A percentile compares a stretch with the other conserved stretches of the same genome.
phyloP scores from a whole-genome alignment of 92 coral and sea anemone species.

The Epizoanthus scotinus region DNA sequence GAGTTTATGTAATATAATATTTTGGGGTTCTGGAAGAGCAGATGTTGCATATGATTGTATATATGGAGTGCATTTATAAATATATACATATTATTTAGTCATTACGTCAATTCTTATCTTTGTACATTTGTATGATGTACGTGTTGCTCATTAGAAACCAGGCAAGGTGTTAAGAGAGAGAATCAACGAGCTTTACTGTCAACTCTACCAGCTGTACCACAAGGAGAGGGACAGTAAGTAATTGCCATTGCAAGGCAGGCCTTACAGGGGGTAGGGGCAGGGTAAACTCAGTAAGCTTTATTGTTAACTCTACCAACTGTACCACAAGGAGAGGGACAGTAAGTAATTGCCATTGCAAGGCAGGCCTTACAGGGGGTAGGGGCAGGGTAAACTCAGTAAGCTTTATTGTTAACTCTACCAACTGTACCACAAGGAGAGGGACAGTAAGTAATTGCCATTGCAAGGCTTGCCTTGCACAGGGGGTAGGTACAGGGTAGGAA shows the following conservation, averaged over 20 bases:
- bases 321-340: constrained; percentile 81
- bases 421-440: constrained; percentile 78
- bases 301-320: constrained; percentile 77
- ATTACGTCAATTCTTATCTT: no score
- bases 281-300: constrained; percentile 60
- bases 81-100: no score
- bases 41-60: no score
- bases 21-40: no score
- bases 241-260: background rate
- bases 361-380: no score
- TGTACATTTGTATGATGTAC: background rate
- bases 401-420: constrained; percentile 76
- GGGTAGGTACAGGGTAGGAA: no score
- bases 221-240: constrained; percentile 79
- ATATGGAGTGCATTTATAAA: no score
- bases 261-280: no score
- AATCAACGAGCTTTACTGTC: constrained; percentile 65
- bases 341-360: constrained; percentile 6
- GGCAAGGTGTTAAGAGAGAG: constrained; percentile 84
- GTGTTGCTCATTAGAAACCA: constrained; percentile 74
- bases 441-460: constrained; percentile 50
- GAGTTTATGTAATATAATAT: no score
- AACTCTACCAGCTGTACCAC: constrained; percentile 79
- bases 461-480: background rate
- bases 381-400: constrained; percentile 44